These are phyloP conservation scores for Tamandua tetradactyla DNA, from an alignment of 2,797 vertebrate genomes.

Conservation along the genomic window DNA sequence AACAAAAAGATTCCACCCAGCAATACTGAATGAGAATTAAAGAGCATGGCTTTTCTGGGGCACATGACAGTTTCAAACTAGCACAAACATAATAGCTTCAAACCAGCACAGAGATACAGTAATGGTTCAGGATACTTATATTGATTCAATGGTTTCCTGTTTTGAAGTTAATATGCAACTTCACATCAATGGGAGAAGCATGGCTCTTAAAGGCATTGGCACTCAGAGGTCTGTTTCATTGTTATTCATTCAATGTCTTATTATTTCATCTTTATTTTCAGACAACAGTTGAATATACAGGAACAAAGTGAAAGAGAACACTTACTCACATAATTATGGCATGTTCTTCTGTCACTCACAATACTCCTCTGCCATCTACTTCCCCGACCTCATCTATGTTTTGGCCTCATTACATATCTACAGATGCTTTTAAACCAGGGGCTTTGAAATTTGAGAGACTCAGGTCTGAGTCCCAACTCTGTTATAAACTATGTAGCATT, in stretches of 20 bases:
- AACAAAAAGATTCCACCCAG: too few species aligned
- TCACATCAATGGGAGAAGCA: not conserved
- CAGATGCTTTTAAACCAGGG: not conserved
- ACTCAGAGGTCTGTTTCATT: not conserved
- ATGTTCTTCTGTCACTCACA: not conserved
- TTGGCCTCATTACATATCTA: not conserved
- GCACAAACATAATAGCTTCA: too few species aligned
- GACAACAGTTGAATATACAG: not conserved
- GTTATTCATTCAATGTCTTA: not conserved
- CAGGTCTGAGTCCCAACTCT: not conserved
- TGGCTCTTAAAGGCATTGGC: not conserved
- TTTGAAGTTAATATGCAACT: constrained; percentile 29
- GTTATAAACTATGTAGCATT: not conserved
- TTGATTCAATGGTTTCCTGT: not conserved
- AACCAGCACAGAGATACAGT: not conserved
- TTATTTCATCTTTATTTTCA: constrained; percentile 36
- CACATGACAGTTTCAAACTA: too few species aligned
- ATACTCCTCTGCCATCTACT: not conserved
- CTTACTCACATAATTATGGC: not conserved
- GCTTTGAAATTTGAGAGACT: not conserved
- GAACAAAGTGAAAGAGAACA: constrained; percentile 21
- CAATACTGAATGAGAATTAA: too few species aligned
- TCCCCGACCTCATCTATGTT: not conserved
- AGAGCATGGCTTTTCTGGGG: too few species aligned
- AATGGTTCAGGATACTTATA: not conserved